phyloP scores from a whole-genome alignment of 2,797 vertebrate species.

The Xiphophorus birchmanni region DNA sequence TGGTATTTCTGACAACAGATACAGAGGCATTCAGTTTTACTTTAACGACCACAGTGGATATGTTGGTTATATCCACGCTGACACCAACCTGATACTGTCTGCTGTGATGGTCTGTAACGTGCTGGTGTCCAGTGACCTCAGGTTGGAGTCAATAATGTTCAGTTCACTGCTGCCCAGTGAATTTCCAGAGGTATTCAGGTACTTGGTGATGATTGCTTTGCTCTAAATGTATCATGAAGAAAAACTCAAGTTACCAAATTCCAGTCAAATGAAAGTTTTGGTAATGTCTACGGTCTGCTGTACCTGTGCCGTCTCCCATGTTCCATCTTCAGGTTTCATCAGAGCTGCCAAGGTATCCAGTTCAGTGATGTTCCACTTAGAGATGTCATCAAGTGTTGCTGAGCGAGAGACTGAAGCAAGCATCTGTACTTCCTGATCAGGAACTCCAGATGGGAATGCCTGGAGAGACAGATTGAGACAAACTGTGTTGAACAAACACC shows the following conservation, averaged over 20 bases:
- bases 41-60: neutral
- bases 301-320: constrained; percentile 64
- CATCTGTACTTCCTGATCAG: constrained; percentile 51
- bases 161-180: constrained; percentile 61
- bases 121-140: constrained; percentile 44
- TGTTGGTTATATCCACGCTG: neutral
- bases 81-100: constrained; percentile 56
- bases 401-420: constrained; percentile 59
- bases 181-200: constrained; percentile 56
- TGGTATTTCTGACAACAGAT: constrained; percentile 52
- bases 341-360: constrained; percentile 65
- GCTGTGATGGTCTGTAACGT: constrained; percentile 59
- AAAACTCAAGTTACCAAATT: neutral
- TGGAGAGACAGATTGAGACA: constrained; percentile 21
- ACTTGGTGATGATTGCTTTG: constrained; percentile 68
- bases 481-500: neutral
- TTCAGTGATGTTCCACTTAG: constrained; percentile 65
- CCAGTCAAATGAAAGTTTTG: neutral
- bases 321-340: constrained; percentile 52
- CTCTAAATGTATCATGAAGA: constrained; percentile 55
- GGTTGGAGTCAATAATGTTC: constrained; percentile 54
- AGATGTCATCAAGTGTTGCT: constrained; percentile 40
- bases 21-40: neutral
- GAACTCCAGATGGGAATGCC: constrained; percentile 60
- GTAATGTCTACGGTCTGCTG: neutral